Percentiles rank a stretch among this genome's conserved stretches.
phyloP scores from a whole-genome alignment of 2,113 vertebrate genomes.

The Halcyon senegalensis region DNA sequence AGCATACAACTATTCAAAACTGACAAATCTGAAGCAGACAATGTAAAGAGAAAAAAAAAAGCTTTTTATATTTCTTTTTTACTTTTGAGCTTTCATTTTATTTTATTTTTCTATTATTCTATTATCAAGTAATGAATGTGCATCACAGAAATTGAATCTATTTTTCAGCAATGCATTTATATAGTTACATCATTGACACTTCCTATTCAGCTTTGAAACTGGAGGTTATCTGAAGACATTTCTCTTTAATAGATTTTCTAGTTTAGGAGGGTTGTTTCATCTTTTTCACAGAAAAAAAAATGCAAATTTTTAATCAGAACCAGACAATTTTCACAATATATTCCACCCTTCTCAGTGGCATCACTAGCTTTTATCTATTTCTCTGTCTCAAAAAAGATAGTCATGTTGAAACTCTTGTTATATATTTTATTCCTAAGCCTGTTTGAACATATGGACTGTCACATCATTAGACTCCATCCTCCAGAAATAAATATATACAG shows the following conservation, averaged over 20 bases:
- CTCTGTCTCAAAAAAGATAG: neutral
- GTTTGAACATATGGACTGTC: neutral
- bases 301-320: neutral
- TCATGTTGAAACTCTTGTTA: neutral
- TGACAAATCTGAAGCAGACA: neutral
- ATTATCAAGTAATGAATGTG: neutral
- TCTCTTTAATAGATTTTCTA: conserved; percentile 19
- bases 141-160: neutral
- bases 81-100: neutral
- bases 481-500: neutral
- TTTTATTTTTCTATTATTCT: neutral
- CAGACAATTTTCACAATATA: conserved; percentile 11
- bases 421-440: neutral
- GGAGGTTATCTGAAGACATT: neutral
- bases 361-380: neutral
- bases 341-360: neutral
- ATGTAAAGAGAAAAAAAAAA: neutral
- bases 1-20: neutral
- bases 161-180: conserved; percentile 28
- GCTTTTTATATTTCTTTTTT: neutral
- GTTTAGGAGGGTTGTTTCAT: neutral
- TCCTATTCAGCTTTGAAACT: conserved; percentile 42
- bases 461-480: neutral
- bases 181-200: conserved; percentile 25
- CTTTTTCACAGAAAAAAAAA: neutral